Conservation (phyloP, 2,797 vertebrate species). For the Phyllotis vaccarum region DNA sequence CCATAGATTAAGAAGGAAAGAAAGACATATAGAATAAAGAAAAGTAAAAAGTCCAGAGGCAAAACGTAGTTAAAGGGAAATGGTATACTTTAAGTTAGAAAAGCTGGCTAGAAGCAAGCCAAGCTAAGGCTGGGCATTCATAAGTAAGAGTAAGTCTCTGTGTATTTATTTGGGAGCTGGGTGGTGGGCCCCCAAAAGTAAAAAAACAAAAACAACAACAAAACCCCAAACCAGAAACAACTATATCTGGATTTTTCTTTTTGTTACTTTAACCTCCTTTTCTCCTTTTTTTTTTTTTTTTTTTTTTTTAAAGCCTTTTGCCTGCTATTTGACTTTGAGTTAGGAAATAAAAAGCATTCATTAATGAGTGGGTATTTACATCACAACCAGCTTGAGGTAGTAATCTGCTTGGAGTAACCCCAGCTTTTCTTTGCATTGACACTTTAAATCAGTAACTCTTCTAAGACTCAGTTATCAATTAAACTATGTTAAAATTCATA, state of each 20-base stretch:
- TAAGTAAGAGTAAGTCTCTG: background rate
- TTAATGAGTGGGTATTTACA: background rate
- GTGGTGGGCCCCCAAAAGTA: background rate
- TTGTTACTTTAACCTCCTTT: background rate
- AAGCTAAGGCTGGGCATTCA: background rate
- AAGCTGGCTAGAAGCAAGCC: background rate
- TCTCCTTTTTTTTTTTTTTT: no score
- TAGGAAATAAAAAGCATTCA: background rate
- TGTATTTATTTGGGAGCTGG: background rate
- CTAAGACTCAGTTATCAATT: background rate
- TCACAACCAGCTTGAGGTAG: background rate
- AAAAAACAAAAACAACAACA: background rate
- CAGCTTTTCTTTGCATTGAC: background rate
- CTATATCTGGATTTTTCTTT: background rate
- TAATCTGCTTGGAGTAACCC: background rate
- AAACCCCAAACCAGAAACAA: background rate
- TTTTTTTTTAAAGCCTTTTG: background rate
- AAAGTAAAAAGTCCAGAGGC: background rate
- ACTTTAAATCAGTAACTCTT: background rate
- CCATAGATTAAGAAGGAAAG: background rate
- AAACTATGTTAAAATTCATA: conserved; percentile 40
- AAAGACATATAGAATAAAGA: background rate
- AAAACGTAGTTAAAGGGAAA: background rate
- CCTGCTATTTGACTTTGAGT: background rate
- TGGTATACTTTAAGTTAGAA: background rate